Evolutionary conservation across 2,888 invertebrate species (phyloP).

Genomic region (Pyrgus malvae): DNA sequence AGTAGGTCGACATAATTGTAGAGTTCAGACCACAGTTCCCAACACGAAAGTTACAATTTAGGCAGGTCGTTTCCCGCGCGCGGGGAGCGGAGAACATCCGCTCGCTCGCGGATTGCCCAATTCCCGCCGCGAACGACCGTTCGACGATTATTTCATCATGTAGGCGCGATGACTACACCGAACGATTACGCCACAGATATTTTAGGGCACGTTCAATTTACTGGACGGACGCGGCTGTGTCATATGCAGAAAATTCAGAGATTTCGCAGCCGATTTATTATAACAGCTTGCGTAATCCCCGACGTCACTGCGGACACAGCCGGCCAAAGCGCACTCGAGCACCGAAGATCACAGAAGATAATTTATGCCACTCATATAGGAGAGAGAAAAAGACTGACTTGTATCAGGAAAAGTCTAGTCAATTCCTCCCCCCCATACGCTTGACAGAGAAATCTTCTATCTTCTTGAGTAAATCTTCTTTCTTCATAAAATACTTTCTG

Average conservation of each 20-base stretch:
- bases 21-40: constrained; percentile 53
- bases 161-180: constrained; percentile 60
- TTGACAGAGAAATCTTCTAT: constrained; percentile 56
- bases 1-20: constrained; percentile 47
- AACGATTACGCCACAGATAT: constrained; percentile 56
- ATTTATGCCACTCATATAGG: constrained; percentile 84
- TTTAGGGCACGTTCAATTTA: constrained; percentile 42
- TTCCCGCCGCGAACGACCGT: constrained; percentile 60
- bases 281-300: constrained; percentile 76
- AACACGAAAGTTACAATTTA: constrained; percentile 56
- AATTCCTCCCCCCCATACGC: constrained; percentile 85
- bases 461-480: constrained; percentile 40
- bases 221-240: constrained; percentile 44
- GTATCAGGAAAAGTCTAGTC: constrained; percentile 82
- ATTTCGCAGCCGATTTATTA: constrained; percentile 72
- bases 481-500: constrained; percentile 38
- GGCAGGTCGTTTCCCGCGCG: constrained; percentile 39
- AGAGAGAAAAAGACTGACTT: constrained; percentile 92
- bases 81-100: constrained; percentile 45
- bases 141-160: constrained; percentile 65
- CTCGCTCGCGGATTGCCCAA: constrained; percentile 71
- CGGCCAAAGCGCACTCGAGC: constrained; percentile 31
- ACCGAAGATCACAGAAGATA: constrained; percentile 41
- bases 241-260: constrained; percentile 75
- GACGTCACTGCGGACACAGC: constrained; percentile 75